phyloP scores from a whole-genome alignment of 2,888 invertebrate species.

The Bellardia bayeri region DNA sequence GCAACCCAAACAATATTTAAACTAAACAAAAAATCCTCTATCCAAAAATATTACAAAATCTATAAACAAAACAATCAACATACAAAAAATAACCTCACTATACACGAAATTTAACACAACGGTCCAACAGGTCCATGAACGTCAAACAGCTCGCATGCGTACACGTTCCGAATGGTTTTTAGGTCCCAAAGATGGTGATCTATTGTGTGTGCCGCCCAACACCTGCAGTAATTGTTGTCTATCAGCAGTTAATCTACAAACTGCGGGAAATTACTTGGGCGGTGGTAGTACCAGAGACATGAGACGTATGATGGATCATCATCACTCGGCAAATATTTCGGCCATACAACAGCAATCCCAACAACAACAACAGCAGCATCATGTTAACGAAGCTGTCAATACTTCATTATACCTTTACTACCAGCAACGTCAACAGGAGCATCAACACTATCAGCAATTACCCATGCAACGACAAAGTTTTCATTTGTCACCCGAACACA shows the following conservation, averaged over 20 bases:
- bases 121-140: constrained; percentile 92
- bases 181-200: constrained; percentile 81
- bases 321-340: constrained; percentile 33
- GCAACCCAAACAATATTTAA: constrained; percentile 26
- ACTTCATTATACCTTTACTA: constrained; percentile 77
- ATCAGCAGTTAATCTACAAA: constrained; percentile 63
- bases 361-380: constrained; percentile 30
- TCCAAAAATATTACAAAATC: constrained; percentile 59
- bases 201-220: constrained; percentile 80
- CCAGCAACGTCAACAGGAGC: constrained; percentile 77
- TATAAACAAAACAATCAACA: constrained; percentile 22
- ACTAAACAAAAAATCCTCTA: constrained; percentile 26
- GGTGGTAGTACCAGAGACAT: constrained; percentile 79
- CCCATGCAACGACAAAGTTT: constrained; percentile 68
- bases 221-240: constrained; percentile 82
- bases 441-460: constrained; percentile 75
- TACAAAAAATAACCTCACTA: constrained; percentile 37
- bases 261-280: constrained; percentile 77
- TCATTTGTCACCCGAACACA: constrained; percentile 74
- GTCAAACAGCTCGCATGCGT: constrained; percentile 98
- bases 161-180: constrained; percentile 99
- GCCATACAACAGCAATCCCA: constrained; percentile 35
- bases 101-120: constrained; percentile 56
- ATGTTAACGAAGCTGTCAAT: constrained; percentile 68
- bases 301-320: constrained; percentile 74